Conservation (phyloP, 1,140 invertebrate genomes). For the Pachyrhynchus sulphureomaculatus region DNA sequence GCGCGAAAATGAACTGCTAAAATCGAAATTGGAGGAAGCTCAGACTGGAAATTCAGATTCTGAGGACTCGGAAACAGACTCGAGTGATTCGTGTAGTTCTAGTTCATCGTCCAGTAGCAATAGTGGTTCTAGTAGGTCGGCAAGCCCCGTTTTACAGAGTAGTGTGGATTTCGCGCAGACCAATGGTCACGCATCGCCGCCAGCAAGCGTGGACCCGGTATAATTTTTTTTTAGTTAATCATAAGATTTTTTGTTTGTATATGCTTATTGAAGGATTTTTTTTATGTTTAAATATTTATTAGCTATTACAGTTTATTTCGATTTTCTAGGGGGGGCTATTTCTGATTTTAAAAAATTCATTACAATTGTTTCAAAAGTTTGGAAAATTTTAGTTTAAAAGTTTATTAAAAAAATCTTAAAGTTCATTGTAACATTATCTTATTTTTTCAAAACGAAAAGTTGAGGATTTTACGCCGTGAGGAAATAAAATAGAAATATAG, state of each 20-base stretch:
- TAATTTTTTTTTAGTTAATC: slow-evolving; percentile 19
- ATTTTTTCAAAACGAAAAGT: too few relatives aligned
- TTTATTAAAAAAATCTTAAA: too few relatives aligned
- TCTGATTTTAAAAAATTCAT: too few relatives aligned
- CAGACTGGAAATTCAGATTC: slow-evolving; percentile 48
- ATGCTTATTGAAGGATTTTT: neutral
- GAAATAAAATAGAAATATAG: too few relatives aligned
- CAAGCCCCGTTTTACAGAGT: slow-evolving; percentile 14
- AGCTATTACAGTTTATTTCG: neutral
- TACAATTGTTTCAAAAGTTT: too few relatives aligned
- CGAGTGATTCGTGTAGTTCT: slow-evolving; percentile 46
- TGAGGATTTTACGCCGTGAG: too few relatives aligned
- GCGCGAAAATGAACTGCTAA: slow-evolving; percentile 58
- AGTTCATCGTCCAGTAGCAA: slow-evolving; percentile 33
- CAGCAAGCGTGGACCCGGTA: slow-evolving; percentile 29
- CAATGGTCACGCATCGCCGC: slow-evolving; percentile 34
- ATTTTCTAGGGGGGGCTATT: too few relatives aligned
- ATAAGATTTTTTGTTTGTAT: neutral
- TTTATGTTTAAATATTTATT: neutral
- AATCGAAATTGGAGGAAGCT: slow-evolving; percentile 50
- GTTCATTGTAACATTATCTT: too few relatives aligned
- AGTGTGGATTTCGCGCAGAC: slow-evolving; percentile 35
- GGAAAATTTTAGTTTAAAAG: too few relatives aligned
- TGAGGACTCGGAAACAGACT: slow-evolving; percentile 60
- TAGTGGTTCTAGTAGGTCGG: slow-evolving; percentile 31